Evolutionary conservation across 1,140 invertebrate genomes (phyloP).

Genomic region (Dendroctonus valens): DNA sequence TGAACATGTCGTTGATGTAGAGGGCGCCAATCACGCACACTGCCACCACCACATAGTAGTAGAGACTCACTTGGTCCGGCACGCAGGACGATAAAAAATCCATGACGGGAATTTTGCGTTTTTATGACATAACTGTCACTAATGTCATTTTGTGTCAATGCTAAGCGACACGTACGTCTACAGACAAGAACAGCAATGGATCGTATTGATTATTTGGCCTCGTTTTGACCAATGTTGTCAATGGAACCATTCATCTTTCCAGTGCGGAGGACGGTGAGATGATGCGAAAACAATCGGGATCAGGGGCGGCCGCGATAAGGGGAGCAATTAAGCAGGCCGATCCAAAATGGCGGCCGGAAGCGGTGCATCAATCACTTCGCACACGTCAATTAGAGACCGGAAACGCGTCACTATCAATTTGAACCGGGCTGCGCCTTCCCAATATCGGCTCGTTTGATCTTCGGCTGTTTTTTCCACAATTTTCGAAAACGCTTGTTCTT

Average conservation of each 20-base stretch:
- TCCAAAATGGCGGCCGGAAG: conserved; percentile 50
- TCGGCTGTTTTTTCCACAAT: too few species aligned
- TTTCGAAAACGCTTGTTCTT: too few species aligned
- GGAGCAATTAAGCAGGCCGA: conserved; percentile 44
- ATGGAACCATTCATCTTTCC: too few species aligned
- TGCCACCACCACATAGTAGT: conserved; percentile 29
- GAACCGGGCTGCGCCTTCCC: conserved; percentile 31
- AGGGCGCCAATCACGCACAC: conserved; percentile 17
- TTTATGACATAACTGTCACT: too few species aligned
- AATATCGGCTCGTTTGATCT: too few species aligned
- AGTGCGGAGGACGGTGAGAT: too few species aligned
- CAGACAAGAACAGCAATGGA: not conserved
- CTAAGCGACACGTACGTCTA: not conserved
- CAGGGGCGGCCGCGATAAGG: conserved; percentile 41
- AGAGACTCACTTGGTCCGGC: conserved; percentile 18
- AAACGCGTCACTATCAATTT: conserved; percentile 52
- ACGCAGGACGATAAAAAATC: conserved; percentile 18
- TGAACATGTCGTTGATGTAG: conserved; percentile 31
- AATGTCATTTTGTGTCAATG: too few species aligned
- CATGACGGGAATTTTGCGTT: conserved; percentile 29
- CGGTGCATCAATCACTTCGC: conserved; percentile 50
- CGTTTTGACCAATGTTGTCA: too few species aligned
- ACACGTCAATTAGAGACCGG: conserved; percentile 51
- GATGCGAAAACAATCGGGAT: conserved; percentile 4
- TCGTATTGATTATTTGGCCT: not conserved